Conservation (phyloP, 2,888 invertebrate species). For the Neocrepidodera transversa region DNA sequence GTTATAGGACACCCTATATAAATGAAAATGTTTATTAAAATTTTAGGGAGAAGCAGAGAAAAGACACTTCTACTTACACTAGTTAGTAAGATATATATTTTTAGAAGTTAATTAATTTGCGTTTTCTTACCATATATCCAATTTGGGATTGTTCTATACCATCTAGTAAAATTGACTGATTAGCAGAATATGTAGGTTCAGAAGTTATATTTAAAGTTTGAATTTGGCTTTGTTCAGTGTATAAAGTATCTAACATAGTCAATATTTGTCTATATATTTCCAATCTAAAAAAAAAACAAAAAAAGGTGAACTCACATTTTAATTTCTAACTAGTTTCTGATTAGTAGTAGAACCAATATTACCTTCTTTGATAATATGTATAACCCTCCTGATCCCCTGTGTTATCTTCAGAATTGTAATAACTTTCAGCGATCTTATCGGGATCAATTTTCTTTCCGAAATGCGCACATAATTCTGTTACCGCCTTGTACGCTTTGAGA, state of each 20-base stretch:
- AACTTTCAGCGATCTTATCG: slow-evolving; percentile 85
- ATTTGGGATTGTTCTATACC: slow-evolving; percentile 30
- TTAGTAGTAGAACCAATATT: slow-evolving; percentile 1
- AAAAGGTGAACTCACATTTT: neutral
- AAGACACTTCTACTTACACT: no score
- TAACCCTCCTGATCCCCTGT: slow-evolving; percentile 82
- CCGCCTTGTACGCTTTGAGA: slow-evolving; percentile 84
- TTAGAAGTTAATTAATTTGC: no score
- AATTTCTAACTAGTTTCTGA: no score
- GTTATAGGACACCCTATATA: no score
- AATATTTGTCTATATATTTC: slow-evolving; percentile 90
- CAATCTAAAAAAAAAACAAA: slow-evolving; percentile 66
- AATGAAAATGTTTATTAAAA: no score
- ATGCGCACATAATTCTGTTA: slow-evolving; percentile 85
- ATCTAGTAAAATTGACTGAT: slow-evolving; percentile 37
- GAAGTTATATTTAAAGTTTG: slow-evolving; percentile 17
- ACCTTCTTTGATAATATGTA: slow-evolving; percentile 51
- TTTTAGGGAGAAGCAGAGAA: no score
- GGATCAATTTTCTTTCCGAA: slow-evolving; percentile 90
- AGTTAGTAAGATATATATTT: no score
- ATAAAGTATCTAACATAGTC: slow-evolving; percentile 75
- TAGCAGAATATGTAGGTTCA: slow-evolving; percentile 27
- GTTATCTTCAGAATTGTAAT: slow-evolving; percentile 84
- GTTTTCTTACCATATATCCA: slow-evolving; percentile 31
- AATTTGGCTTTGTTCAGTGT: slow-evolving; percentile 50